These are phyloP conservation scores for Maccullochella peelii DNA, from an alignment of 2,113 vertebrate species.

Conservation along the genomic window DNA sequence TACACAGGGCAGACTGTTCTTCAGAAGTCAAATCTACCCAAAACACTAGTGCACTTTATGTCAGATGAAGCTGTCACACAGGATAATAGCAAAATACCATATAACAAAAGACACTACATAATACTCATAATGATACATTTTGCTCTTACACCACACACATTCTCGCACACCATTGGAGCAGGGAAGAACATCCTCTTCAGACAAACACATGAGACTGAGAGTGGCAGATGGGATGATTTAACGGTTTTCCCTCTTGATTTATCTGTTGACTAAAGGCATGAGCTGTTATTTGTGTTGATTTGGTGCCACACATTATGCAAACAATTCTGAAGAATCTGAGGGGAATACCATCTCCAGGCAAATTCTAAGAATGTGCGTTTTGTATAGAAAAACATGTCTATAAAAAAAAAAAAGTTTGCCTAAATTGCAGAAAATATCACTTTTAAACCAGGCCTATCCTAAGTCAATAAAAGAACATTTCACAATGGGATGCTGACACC, in stretches of 20 bases:
- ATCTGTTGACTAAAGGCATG: constrained; percentile 36
- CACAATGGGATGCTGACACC: constrained; percentile 34
- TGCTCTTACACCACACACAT: neutral
- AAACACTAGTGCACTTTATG: no score
- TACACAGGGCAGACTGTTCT: no score
- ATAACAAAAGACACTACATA: no score
- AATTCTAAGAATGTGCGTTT: neutral
- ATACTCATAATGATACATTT: no score
- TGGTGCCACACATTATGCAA: constrained; percentile 20
- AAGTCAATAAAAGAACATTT: neutral
- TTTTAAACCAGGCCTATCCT: neutral
- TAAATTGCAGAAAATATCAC: neutral
- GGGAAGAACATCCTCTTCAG: constrained; percentile 36
- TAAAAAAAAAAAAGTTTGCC: neutral
- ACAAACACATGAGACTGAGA: constrained; percentile 8
- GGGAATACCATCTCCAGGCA: neutral
- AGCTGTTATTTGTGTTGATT: constrained; percentile 47
- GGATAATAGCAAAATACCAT: no score
- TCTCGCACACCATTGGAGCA: constrained; percentile 25
- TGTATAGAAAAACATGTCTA: neutral
- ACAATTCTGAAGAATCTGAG: constrained; percentile 4
- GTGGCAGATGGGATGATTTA: constrained; percentile 54
- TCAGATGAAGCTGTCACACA: no score
- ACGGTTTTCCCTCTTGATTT: constrained; percentile 39
- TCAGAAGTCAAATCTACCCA: no score